Evolutionary conservation across 2,888 invertebrate genomes (phyloP).

Genomic region (Leistus spinibarbis): DNA sequence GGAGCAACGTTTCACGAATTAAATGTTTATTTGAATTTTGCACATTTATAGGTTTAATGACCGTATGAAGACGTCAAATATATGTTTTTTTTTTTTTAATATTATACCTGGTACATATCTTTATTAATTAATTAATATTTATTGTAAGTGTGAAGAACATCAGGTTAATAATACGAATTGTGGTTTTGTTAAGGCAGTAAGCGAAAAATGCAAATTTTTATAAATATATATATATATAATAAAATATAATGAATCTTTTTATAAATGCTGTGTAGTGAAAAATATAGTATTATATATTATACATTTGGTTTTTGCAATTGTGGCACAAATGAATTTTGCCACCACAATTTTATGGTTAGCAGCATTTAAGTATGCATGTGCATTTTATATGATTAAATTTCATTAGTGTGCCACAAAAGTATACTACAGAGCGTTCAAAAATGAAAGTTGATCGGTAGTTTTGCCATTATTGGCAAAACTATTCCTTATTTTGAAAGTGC

Average conservation of each 20-base stretch:
- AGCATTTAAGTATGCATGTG: no score
- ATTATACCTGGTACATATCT: neutral
- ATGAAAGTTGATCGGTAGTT: no score
- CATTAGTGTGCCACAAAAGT: neutral
- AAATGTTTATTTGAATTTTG: no score
- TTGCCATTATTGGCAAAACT: no score
- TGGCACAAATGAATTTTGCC: neutral
- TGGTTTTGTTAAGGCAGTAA: conserved; percentile 23
- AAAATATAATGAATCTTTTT: conserved; percentile 11
- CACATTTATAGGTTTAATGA: no score
- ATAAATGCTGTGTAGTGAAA: conserved; percentile 24
- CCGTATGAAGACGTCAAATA: neutral
- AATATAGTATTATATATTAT: conserved; percentile 30
- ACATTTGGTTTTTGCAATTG: neutral
- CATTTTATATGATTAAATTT: no score
- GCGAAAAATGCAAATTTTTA: conserved; percentile 22
- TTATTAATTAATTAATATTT: neutral
- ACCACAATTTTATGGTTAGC: neutral
- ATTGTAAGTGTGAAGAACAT: neutral
- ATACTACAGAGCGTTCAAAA: no score
- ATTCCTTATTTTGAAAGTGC: no score
- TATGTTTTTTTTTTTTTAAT: neutral
- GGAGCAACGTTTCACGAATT: no score
- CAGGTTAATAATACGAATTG: neutral
- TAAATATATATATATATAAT: conserved; percentile 14